A percentile compares a stretch with the other conserved stretches of the same genome.
Conservation (phyloP, 2,113 vertebrate genomes). For the Oncorhynchus masou region DNA sequence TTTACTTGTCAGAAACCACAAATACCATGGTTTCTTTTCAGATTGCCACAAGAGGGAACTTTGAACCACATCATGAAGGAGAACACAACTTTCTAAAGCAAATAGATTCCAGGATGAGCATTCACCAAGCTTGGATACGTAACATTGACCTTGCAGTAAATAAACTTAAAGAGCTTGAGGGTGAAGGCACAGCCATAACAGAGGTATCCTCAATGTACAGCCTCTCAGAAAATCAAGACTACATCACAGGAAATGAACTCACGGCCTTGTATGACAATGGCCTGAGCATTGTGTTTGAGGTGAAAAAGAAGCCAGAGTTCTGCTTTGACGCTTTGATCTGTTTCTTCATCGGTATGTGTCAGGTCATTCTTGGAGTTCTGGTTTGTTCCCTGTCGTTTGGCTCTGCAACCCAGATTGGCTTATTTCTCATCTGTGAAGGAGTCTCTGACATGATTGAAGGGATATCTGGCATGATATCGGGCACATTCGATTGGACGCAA, state of each 20-base stretch:
- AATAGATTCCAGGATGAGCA: slow-evolving; percentile 28
- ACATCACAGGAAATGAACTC: too few relatives aligned
- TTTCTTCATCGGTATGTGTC: too few relatives aligned
- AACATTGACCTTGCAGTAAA: slow-evolving; percentile 12
- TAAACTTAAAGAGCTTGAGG: slow-evolving; percentile 3
- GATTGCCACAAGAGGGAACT: neutral
- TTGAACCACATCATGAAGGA: slow-evolving; percentile 4
- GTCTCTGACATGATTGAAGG: too few relatives aligned
- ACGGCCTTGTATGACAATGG: too few relatives aligned
- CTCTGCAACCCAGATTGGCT: too few relatives aligned
- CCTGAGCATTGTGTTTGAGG: too few relatives aligned
- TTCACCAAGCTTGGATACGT: slow-evolving; percentile 19
- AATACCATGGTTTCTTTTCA: slow-evolving; percentile 9
- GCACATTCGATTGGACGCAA: neutral
- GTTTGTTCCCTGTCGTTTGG: too few relatives aligned
- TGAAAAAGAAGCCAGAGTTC: too few relatives aligned
- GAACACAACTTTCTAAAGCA: slow-evolving; percentile 27
- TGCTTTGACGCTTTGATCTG: too few relatives aligned
- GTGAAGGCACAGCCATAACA: neutral
- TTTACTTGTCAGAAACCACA: slow-evolving; percentile 12
- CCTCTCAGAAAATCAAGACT: slow-evolving; percentile 7
- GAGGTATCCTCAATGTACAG: slow-evolving; percentile 16
- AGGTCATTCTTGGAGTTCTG: too few relatives aligned
- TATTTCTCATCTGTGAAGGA: too few relatives aligned
- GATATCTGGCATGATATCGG: too few relatives aligned